Evolutionary conservation across 1,140 invertebrate genomes (phyloP), one percentile per base, ranked within the genome.

Genomic region (Phthorimaea operculella): DNA sequence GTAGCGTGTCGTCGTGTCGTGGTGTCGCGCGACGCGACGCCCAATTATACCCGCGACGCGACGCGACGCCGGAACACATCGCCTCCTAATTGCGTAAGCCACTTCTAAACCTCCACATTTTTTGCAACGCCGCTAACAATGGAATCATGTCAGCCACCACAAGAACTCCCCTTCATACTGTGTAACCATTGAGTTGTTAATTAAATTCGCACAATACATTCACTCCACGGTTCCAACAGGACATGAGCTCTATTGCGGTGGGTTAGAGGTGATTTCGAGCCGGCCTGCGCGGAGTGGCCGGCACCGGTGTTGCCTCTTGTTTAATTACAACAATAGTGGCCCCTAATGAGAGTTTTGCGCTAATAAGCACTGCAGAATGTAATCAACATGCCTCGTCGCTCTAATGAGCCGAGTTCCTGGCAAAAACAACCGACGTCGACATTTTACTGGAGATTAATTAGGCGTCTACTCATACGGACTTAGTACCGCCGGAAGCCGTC

Each of bases 271-370:
- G 64, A 68, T 68, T 74, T 79, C 64, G 34, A 64, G 49, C 54
- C 59, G 64, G 58, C 54, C 52, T 55, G 60, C 57, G 39, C 54
- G 58, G 44, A 51, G 53, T 64, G 62, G 72, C 65, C 68, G 59
- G 63, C 70, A 71, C 70, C 67, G 72, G 66, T 70, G 71, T 75
- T 72, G 71, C 72, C 74, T 72, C 73, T 81, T 81, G 76, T 83
- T 83, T 80, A 85, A 85, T 85, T 83, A 83, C 74, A 85, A 85
- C 82, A 85, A 85, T 85, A 83, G 79, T 83, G 71, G 76, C 68
- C 79, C 70, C 74, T 82, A 83, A 81, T 81, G 79, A 80, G 81
- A 82, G 76, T 83, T 80, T 50, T 80, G 78, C 77, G 78, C 77
- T 85, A 83, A 83, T 83, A 85, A 85, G 79, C 76, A 72, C 78